Conservation (phyloP, 1,140 invertebrate genomes). For the Cydia fagiglandana region DNA sequence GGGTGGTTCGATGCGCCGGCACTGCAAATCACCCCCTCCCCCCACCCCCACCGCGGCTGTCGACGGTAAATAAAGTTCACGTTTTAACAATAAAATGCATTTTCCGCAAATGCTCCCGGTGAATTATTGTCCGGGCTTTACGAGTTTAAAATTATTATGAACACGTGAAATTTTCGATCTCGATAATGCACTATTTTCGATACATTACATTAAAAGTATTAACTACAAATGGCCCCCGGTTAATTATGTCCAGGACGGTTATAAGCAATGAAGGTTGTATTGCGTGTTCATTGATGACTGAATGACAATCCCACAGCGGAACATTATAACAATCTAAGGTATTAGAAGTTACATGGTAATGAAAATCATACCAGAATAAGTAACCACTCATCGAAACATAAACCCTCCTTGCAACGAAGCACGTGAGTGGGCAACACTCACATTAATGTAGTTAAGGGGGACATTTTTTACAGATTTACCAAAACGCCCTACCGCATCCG, state of each 20-base stretch:
- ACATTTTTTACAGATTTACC: conserved; percentile 52
- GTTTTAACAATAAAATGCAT: conserved; percentile 80
- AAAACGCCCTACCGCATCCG: conserved; percentile 40
- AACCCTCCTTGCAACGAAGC: background rate
- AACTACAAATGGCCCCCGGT: background rate
- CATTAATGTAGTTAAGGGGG: conserved; percentile 35
- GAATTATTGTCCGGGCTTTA: conserved; percentile 77
- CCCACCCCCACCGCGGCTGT: conserved; percentile 67
- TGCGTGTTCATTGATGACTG: too few species aligned
- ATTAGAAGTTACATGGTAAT: too few species aligned
- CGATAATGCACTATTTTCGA: conserved; percentile 75
- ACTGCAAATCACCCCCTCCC: conserved; percentile 74
- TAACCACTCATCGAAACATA: background rate
- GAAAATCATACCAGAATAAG: background rate
- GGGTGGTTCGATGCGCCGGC: conserved; percentile 74
- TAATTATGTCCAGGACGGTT: background rate
- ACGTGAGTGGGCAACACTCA: conserved; percentile 10
- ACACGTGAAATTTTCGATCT: conserved; percentile 78
- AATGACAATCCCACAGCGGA: too few species aligned
- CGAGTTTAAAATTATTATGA: conserved; percentile 79
- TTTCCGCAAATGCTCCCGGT: conserved; percentile 78
- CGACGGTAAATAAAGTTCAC: conserved; percentile 79
- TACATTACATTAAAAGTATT: conserved; percentile 18
- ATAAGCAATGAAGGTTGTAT: background rate
- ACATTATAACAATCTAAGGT: too few species aligned